Conservation (phyloP, 2,888 invertebrate genomes). For the Caenorhabditis doughertyi region DNA sequence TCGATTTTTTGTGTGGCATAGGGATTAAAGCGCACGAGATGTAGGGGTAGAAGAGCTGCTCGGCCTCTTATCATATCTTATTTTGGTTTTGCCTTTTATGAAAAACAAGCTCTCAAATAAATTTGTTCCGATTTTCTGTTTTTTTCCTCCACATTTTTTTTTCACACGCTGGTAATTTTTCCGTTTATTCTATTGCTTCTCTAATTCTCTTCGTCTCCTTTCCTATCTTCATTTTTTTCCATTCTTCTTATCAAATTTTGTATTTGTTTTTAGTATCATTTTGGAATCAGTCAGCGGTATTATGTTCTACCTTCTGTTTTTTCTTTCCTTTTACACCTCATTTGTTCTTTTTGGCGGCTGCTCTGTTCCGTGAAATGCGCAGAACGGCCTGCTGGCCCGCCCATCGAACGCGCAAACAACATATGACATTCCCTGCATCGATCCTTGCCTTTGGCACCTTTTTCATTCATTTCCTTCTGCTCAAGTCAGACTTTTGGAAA, state of each 20-base stretch:
- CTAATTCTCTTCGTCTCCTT: neutral
- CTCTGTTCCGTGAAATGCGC: slow-evolving; percentile 2
- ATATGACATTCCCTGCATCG: slow-evolving; percentile 48
- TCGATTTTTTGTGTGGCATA: neutral
- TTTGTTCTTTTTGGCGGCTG: neutral
- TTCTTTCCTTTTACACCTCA: neutral
- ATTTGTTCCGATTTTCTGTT: neutral
- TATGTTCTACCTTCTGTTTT: slow-evolving; percentile 2
- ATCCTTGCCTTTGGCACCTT: slow-evolving; percentile 3
- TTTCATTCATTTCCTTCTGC: neutral
- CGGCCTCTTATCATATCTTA: slow-evolving; percentile 2
- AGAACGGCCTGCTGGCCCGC: slow-evolving; percentile 21
- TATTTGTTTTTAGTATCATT: slow-evolving; percentile 5
- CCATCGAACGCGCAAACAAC: slow-evolving; percentile 56
- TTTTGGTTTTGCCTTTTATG: neutral
- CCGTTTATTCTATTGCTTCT: neutral
- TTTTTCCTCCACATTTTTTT: slow-evolving; percentile 4
- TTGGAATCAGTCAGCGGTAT: neutral
- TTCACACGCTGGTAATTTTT: neutral
- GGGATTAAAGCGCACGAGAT: slow-evolving; percentile 33
- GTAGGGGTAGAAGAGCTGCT: neutral
- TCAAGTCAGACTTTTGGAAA: neutral
- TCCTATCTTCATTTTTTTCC: neutral
- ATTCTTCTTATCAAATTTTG: slow-evolving; percentile 14
- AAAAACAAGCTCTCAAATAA: neutral